A percentile compares a stretch with the other conserved stretches of the same genome.
Conservation (phyloP, 2,797 vertebrate genomes). For the Nannoperca australis region DNA sequence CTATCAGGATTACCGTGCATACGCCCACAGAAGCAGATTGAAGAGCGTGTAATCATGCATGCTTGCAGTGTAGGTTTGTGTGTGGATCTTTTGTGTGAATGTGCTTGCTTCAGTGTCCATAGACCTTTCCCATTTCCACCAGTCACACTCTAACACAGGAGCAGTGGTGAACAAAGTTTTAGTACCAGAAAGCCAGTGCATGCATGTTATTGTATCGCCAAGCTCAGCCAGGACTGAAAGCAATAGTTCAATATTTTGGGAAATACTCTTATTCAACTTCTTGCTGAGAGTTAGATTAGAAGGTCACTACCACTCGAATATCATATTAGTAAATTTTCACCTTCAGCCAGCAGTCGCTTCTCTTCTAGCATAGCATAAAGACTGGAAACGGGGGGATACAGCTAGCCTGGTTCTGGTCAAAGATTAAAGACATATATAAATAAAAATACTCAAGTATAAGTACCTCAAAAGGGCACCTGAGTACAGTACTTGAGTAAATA, state of each 20-base stretch:
- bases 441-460: not conserved
- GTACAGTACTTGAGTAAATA: not conserved
- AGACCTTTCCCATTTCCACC: too few relatives aligned
- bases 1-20: constrained; percentile 65
- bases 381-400: not conserved
- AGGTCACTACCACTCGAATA: not conserved
- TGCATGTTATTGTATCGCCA: not conserved
- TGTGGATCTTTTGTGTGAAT: constrained; percentile 13
- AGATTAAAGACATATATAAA: not conserved
- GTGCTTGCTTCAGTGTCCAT: too few relatives aligned
- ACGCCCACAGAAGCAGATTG: constrained; percentile 61
- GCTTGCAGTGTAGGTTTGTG: constrained; percentile 25
- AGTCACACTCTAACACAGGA: too few relatives aligned
- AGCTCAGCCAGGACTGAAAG: not conserved
- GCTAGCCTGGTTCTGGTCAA: not conserved
- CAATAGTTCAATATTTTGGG: not conserved
- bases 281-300: not conserved
- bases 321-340: too few relatives aligned
- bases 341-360: too few relatives aligned
- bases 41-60: constrained; percentile 49
- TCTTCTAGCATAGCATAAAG: not conserved
- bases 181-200: not conserved
- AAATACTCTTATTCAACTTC: not conserved
- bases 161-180: too few relatives aligned
- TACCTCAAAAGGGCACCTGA: not conserved